phyloP scores from a whole-genome alignment of 2,113 vertebrate genomes.

The Grammomys surdaster region DNA sequence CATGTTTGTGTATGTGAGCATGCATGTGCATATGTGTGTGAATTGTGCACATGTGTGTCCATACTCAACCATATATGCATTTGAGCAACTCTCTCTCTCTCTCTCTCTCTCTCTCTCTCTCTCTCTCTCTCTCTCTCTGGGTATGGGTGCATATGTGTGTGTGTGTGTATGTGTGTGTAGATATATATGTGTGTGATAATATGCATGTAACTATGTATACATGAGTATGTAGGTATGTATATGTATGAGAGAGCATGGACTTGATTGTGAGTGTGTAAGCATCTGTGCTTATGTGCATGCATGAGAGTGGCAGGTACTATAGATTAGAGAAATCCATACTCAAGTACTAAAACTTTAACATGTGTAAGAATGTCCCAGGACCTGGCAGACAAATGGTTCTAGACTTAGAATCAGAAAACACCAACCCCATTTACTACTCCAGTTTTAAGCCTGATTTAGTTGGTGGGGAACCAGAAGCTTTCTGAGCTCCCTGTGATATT shows the following conservation, averaged over 20 bases:
- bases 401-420: not conserved
- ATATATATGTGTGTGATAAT: not conserved
- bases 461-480: not conserved
- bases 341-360: not conserved
- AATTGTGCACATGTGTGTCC: not conserved
- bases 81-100: not conserved
- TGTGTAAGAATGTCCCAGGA: not conserved
- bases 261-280: no score
- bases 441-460: not conserved
- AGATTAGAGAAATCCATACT: not conserved
- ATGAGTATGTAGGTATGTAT: not conserved
- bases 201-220: no score
- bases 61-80: not conserved
- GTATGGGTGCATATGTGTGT: not conserved
- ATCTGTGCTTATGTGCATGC: no score
- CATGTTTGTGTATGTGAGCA: not conserved
- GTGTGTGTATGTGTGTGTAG: not conserved
- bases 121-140: no score
- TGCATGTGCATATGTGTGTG: not conserved
- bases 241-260: not conserved
- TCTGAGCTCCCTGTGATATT: not conserved
- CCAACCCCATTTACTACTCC: not conserved
- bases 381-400: not conserved
- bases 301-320: no score
- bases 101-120: no score